Evolutionary conservation across 2,888 invertebrate species (phyloP).

Genomic region (Meta bourneti): DNA sequence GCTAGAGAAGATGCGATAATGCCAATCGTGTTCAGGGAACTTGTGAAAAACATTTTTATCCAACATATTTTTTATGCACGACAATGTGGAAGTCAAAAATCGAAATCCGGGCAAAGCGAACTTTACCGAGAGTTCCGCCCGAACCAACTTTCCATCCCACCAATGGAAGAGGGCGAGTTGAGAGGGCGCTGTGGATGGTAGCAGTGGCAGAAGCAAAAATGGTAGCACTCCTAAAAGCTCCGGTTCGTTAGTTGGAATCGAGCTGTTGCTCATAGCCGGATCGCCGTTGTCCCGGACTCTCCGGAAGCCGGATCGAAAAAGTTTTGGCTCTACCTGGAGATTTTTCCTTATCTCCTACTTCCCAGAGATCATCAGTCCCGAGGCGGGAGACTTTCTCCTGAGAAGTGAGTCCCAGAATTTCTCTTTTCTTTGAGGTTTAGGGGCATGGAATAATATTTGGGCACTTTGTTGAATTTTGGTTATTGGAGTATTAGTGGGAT

Average conservation of each 20-base stretch:
- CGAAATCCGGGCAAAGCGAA: too few species aligned
- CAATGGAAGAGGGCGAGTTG: neutral
- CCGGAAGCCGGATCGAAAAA: constrained; percentile 26
- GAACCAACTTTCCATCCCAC: neutral
- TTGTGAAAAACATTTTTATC: too few species aligned
- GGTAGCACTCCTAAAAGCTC: constrained; percentile 6
- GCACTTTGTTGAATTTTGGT: too few species aligned
- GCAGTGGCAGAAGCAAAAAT: constrained; percentile 36
- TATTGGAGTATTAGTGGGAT: too few species aligned
- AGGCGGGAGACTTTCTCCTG: neutral
- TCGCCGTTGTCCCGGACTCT: neutral
- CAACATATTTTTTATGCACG: too few species aligned
- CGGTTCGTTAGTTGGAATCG: constrained; percentile 31
- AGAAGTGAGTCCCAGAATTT: neutral
- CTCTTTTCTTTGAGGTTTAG: too few species aligned
- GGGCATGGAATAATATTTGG: too few species aligned
- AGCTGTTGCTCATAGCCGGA: constrained; percentile 55
- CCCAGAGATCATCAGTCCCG: neutral
- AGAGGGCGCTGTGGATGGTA: neutral
- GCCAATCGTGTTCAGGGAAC: too few species aligned
- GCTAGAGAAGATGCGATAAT: too few species aligned
- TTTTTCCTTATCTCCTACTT: neutral
- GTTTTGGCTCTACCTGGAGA: neutral
- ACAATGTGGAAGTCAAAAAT: too few species aligned
- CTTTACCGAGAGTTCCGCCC: too few species aligned